Percentiles rank a stretch among this genome's conserved stretches.
These are phyloP conservation scores for Meteorus cinctellus DNA, from an alignment of 2,888 invertebrate genomes.

Conservation along the genomic window DNA sequence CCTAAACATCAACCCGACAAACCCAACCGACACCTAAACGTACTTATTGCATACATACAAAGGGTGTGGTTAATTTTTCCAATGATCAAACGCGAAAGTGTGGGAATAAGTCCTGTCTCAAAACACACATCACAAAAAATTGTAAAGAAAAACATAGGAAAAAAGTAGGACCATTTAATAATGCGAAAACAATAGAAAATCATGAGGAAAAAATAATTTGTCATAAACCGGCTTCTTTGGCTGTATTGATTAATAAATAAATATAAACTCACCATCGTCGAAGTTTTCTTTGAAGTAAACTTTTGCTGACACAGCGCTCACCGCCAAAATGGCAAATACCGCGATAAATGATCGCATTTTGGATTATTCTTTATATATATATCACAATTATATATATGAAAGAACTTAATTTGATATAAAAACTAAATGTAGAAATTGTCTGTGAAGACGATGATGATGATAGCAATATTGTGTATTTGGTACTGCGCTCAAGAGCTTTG, in stretches of 20 bases:
- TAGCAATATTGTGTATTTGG: constrained; percentile 43
- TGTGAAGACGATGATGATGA: no score
- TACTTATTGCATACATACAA: not conserved
- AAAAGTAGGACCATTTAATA: not conserved
- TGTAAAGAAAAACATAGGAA: not conserved
- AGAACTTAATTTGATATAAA: no score
- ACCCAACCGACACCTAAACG: no score
- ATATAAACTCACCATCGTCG: constrained; percentile 81
- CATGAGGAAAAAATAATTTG: constrained; percentile 36
- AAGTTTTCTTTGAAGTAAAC: constrained; percentile 88
- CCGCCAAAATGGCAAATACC: constrained; percentile 77
- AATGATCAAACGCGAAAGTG: not conserved
- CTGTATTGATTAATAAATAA: constrained; percentile 30
- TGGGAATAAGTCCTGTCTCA: not conserved
- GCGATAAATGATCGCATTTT: constrained; percentile 77
- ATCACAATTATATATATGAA: not conserved
- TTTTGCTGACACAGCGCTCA: constrained; percentile 80
- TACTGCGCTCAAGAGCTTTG: constrained; percentile 41
- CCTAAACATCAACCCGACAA: no score
- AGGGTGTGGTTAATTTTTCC: constrained; percentile 57
- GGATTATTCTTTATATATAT: not conserved
- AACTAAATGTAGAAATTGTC: no score
- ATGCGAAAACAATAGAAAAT: constrained; percentile 38
- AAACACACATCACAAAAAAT: not conserved
- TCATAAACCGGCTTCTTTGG: constrained; percentile 35